phyloP scores from a whole-genome alignment of 2,888 invertebrate species.

The Ceraclea dissimilis region DNA sequence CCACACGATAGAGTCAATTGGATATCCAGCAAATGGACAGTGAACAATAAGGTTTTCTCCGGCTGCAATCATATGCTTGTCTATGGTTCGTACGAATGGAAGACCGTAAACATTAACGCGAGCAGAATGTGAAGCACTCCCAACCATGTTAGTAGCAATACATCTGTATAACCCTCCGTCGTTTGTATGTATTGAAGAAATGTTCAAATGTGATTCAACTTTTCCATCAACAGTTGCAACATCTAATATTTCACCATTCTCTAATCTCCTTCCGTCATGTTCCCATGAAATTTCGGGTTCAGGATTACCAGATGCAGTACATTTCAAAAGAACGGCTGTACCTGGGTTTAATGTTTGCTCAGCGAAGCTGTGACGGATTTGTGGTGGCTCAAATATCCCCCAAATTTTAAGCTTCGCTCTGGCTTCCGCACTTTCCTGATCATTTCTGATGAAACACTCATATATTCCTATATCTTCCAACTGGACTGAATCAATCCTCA shows the following conservation, averaged over 20 bases:
- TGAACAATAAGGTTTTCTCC: slow-evolving; percentile 83
- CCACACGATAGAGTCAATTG: slow-evolving; percentile 92
- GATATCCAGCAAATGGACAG: slow-evolving; percentile 93
- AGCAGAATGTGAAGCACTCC: slow-evolving; percentile 76
- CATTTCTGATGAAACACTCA: slow-evolving; percentile 90
- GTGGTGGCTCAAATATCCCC: slow-evolving; percentile 87
- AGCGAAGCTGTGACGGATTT: slow-evolving; percentile 77
- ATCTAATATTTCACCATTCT: slow-evolving; percentile 57
- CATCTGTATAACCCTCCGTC: slow-evolving; percentile 90
- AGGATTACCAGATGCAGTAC: slow-evolving; percentile 91
- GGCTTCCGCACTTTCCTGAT: slow-evolving; percentile 88
- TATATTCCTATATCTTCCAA: slow-evolving; percentile 97
- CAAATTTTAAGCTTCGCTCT: slow-evolving; percentile 89
- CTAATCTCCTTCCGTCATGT: slow-evolving; percentile 76
- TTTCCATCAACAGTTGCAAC: slow-evolving; percentile 80
- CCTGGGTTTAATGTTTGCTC: slow-evolving; percentile 88
- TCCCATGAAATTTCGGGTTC: slow-evolving; percentile 92
- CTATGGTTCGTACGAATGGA: slow-evolving; percentile 86
- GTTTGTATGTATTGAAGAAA: slow-evolving; percentile 82
- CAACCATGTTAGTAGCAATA: slow-evolving; percentile 81
- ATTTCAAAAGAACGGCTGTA: slow-evolving; percentile 80
- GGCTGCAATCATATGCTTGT: slow-evolving; percentile 87
- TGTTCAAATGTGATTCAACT: slow-evolving; percentile 86
- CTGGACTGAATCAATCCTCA: slow-evolving; percentile 83
- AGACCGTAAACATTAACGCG: slow-evolving; percentile 85